A percentile compares a stretch with the other conserved stretches of the same genome.
Conservation (phyloP, 2,888 invertebrate species). For the Rosalia funebris region DNA sequence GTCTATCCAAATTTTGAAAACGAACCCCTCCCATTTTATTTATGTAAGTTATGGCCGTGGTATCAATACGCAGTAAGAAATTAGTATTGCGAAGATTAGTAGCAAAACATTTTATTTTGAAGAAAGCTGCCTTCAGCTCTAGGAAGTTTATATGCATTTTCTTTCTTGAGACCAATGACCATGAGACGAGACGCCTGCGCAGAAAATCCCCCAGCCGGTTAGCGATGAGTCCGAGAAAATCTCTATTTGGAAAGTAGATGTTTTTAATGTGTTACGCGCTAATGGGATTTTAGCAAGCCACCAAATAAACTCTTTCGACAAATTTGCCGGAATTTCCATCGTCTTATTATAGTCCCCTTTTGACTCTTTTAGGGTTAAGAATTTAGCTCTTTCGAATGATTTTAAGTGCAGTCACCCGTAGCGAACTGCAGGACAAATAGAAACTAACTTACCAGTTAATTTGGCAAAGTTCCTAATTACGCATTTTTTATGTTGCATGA, state of each 20-base stretch:
- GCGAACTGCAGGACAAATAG: constrained; percentile 43
- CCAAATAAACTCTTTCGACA: constrained; percentile 30
- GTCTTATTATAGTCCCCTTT: constrained; percentile 5
- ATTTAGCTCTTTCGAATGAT: constrained; percentile 32
- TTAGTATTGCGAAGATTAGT: constrained; percentile 24
- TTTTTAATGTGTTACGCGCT: background rate
- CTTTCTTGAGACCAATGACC: constrained; percentile 31
- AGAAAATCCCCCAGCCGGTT: constrained; percentile 39
- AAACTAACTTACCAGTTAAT: constrained; percentile 35
- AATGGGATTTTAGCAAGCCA: constrained; percentile 25
- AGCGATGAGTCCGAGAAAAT: constrained; percentile 44
- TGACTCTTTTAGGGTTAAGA: constrained; percentile 16
- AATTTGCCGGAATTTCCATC: constrained; percentile 4
- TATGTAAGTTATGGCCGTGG: constrained; percentile 27
- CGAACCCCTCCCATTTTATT: constrained; percentile 44
- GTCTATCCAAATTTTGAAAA: constrained; percentile 32
- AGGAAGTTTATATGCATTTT: constrained; percentile 37
- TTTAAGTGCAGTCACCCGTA: constrained; percentile 36
- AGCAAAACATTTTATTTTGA: constrained; percentile 41
- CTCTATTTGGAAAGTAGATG: background rate
- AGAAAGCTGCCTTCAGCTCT: constrained; percentile 39
- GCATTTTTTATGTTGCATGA: too few species aligned
- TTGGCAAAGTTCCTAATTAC: constrained; percentile 39
- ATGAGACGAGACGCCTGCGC: constrained; percentile 32
- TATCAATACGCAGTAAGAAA: constrained; percentile 37